Evolutionary conservation across 2,113 vertebrate species (phyloP), one percentile per base, ranked within the genome.

Genomic region (Dromiciops gliroides): DNA sequence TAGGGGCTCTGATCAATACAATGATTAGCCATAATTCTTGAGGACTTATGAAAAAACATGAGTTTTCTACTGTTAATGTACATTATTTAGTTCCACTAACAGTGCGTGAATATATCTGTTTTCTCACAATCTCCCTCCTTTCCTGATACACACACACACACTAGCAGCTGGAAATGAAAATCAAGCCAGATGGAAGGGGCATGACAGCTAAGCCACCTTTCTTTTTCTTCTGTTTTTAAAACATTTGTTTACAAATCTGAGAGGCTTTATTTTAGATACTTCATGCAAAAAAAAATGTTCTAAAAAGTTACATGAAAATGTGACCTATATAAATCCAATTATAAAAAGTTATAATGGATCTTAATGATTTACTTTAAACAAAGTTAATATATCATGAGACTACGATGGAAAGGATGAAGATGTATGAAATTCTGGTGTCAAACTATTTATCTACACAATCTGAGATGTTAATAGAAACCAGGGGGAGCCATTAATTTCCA

Each of bases 401-500:
- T 92, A 90, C 52, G 52, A 89, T 48, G 95, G 94, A 96, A 94
- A 97, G 83, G 96, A 56, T 95, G 90, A 44, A 95, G 44, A 83
- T 83, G 44, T 83, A 44, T 83, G 16, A 83, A 83, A 83, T 24
- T 93, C n/a, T 44, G 16, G n/a, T 22, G n/a, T 83, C 67, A 44
- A 83, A 83, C n/a, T 83, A 83, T 44, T 83, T 83, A 83, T 83
- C 67, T 83, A 22, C n/a, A 44, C 67, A 83, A 44, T 83, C 19
- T 6, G 0, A 83, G 67, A 83, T 44, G 16, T 44, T 83, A 44
- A 83, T 83, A 83, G 16, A 83, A 83, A 44, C 67, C 67, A 83
- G 19, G 8, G n/a, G 96, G 95, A 97, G 97, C 96, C 95, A 97
- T 92, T 95, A 96, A 97, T 96, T 93, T 89, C 49, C 67, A 96